These are phyloP conservation scores for Parasteatoda lunata DNA, from an alignment of 2,888 invertebrate genomes.

Conservation along the genomic window DNA sequence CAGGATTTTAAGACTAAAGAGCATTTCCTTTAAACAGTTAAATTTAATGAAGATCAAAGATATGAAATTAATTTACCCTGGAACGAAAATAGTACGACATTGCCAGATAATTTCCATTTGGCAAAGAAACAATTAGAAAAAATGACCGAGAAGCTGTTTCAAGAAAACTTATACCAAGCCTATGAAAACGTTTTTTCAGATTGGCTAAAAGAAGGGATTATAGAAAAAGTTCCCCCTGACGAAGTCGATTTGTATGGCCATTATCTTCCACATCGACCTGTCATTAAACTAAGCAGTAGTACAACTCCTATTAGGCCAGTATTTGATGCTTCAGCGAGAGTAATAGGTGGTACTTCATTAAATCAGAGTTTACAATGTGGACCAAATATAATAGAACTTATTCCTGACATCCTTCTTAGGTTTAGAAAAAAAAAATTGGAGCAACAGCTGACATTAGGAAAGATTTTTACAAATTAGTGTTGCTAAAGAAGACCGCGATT, in stretches of 20 bases:
- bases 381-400: background rate
- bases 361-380: background rate
- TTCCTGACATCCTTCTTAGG: background rate
- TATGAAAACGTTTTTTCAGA: slow-evolving; percentile 2
- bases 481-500: too few relatives aligned
- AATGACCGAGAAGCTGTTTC: background rate
- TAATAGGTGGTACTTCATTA: background rate
- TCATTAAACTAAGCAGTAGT: background rate
- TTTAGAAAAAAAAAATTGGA: background rate
- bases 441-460: background rate
- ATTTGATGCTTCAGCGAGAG: background rate
- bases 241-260: background rate
- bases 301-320: background rate
- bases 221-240: background rate
- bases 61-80: too few relatives aligned
- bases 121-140: background rate
- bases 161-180: background rate
- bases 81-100: too few relatives aligned
- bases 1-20: too few relatives aligned
- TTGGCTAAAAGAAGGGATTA: background rate
- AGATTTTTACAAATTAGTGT: background rate
- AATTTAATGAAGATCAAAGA: too few relatives aligned
- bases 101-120: too few relatives aligned
- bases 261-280: slow-evolving; percentile 6
- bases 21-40: too few relatives aligned